A percentile compares a stretch with the other conserved stretches of the same genome.
Evolutionary conservation across 2,113 vertebrate genomes (phyloP).

Genomic region (Raja brachyura): DNA sequence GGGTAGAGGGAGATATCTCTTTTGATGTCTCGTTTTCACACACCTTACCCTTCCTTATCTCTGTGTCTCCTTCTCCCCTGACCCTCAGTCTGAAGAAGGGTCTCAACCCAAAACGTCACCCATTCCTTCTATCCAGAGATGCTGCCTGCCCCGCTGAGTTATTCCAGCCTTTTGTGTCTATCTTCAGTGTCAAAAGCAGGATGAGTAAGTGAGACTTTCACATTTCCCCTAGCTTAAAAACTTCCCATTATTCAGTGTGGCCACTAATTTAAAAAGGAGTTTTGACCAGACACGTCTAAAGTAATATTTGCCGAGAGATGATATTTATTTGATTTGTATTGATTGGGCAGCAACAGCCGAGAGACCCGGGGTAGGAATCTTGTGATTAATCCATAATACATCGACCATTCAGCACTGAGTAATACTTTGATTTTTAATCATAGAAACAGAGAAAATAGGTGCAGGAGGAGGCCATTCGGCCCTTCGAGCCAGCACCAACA

Average conservation of each 20-base stretch:
- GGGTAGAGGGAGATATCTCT: no score
- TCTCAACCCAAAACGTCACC: no score
- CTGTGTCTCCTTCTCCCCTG: no score
- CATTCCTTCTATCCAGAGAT: no score
- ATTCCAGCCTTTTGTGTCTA: no score
- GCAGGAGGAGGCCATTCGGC: no score
- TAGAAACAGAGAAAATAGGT: no score
- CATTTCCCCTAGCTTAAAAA: not conserved
- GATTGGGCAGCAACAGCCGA: not conserved
- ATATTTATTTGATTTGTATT: not conserved
- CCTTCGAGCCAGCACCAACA: no score
- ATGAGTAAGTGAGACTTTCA: not conserved
- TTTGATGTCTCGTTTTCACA: no score
- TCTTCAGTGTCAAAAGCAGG: not conserved
- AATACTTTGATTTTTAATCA: not conserved
- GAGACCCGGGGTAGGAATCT: not conserved
- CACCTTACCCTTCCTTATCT: no score
- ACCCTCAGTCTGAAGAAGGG: no score
- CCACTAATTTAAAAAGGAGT: not conserved
- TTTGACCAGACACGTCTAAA: not conserved
- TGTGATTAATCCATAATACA: not conserved
- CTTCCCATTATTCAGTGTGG: not conserved
- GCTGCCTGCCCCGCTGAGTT: no score
- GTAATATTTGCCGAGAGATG: not conserved
- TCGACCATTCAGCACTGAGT: not conserved